Percentiles rank a stretch among this genome's conserved stretches.
These are phyloP conservation scores for Nothocercus julius DNA, from an alignment of 2,113 vertebrate genomes.

Conservation along the genomic window DNA sequence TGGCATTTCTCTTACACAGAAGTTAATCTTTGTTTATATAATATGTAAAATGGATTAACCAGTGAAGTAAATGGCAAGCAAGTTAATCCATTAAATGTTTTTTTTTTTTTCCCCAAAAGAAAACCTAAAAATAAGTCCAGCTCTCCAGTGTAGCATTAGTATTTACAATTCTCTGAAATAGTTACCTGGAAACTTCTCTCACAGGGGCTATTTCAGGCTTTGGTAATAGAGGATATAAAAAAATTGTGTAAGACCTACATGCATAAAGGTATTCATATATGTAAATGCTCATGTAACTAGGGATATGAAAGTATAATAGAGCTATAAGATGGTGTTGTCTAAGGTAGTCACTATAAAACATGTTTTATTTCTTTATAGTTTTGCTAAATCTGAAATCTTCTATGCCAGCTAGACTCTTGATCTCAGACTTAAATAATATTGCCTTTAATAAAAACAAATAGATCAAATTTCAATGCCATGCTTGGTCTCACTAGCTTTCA, in stretches of 20 bases:
- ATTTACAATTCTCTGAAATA: not conserved
- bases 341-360: not conserved
- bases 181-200: not conserved
- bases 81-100: not conserved
- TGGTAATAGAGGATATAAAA: not conserved
- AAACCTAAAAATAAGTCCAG: not conserved
- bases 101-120: not conserved
- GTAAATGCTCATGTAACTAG: not conserved
- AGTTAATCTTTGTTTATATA: not conserved
- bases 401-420: not conserved
- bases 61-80: not conserved
- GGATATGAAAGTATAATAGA: not conserved
- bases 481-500: not conserved
- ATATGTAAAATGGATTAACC: not conserved
- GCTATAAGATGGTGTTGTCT: not conserved
- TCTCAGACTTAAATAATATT: not conserved
- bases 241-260: not conserved
- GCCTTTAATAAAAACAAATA: not conserved
- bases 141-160: not conserved
- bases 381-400: not conserved
- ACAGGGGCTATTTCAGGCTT: not conserved
- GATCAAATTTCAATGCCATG: not conserved
- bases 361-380: not conserved
- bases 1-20: not conserved
- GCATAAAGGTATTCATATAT: not conserved